These are phyloP conservation scores for Gastracanthus pulcherrimus DNA, from an alignment of 2,888 invertebrate genomes.

Conservation along the genomic window DNA sequence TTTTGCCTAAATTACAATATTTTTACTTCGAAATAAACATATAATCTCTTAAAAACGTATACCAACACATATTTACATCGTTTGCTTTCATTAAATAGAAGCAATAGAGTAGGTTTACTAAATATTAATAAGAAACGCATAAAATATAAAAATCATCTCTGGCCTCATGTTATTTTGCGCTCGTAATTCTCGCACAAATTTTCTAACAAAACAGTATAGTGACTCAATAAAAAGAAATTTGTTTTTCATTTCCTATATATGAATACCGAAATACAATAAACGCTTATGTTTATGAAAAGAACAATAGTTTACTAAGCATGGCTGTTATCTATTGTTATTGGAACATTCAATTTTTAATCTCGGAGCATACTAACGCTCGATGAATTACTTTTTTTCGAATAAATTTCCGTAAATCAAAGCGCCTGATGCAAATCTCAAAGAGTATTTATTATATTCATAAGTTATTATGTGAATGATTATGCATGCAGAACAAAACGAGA, in stretches of 20 bases:
- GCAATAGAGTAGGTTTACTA: too few relatives aligned
- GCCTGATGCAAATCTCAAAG: not conserved
- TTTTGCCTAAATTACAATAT: too few relatives aligned
- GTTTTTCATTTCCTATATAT: not conserved
- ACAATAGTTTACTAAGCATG: not conserved
- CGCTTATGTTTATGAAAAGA: constrained; percentile 1
- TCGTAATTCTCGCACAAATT: too few relatives aligned
- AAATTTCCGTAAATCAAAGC: constrained; percentile 2
- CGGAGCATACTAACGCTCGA: not conserved
- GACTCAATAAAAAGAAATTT: not conserved
- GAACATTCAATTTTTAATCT: not conserved
- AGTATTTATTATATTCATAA: constrained; percentile 42
- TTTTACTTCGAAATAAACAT: too few relatives aligned
- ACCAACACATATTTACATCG: too few relatives aligned
- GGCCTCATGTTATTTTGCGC: not conserved
- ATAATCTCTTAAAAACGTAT: too few relatives aligned
- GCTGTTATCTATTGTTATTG: not conserved
- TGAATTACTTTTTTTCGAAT: not conserved
- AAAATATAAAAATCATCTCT: too few relatives aligned
- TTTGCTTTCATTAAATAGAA: too few relatives aligned
- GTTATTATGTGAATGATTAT: constrained; percentile 28
- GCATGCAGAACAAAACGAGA: constrained; percentile 33
- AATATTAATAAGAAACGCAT: too few relatives aligned
- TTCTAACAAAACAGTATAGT: too few relatives aligned
- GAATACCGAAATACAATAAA: too few relatives aligned